phyloP scores from a whole-genome alignment of 2,888 invertebrate species.

The Nephrotoma flavescens region DNA sequence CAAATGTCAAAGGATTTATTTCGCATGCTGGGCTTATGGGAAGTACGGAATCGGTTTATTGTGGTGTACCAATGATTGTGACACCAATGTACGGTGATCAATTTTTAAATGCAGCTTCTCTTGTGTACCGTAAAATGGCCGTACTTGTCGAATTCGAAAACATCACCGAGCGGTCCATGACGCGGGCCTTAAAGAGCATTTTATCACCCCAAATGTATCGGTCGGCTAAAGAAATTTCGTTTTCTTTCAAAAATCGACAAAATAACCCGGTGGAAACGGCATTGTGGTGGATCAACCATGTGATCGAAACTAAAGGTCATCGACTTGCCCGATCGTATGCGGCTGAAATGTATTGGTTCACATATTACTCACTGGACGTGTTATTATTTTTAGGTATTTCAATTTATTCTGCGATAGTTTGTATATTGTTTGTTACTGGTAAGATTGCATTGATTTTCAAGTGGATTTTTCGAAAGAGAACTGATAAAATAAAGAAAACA shows the following conservation, averaged over 20 bases:
- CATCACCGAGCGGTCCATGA: slow-evolving; percentile 35
- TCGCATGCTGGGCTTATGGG: slow-evolving; percentile 59
- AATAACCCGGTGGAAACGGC: slow-evolving; percentile 39
- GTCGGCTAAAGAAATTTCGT: slow-evolving; percentile 32
- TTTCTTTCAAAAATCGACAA: slow-evolving; percentile 36
- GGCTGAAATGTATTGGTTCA: slow-evolving; percentile 32
- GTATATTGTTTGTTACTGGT: neutral
- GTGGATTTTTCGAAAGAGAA: neutral
- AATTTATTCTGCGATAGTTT: neutral
- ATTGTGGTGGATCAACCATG: slow-evolving; percentile 48
- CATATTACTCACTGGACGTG: slow-evolving; percentile 35
- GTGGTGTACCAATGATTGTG: slow-evolving; percentile 45
- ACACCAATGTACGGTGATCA: slow-evolving; percentile 55
- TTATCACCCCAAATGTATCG: slow-evolving; percentile 16
- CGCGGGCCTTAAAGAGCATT: slow-evolving; percentile 30
- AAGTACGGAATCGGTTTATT: slow-evolving; percentile 44
- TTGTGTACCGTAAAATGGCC: slow-evolving; percentile 37
- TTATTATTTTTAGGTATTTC: slow-evolving; percentile 13
- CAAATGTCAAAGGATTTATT: slow-evolving; percentile 47
- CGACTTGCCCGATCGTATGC: slow-evolving; percentile 32
- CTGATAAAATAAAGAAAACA: neutral
- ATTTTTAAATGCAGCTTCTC: slow-evolving; percentile 37
- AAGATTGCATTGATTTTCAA: neutral
- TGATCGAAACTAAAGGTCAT: slow-evolving; percentile 38
- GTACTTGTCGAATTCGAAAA: slow-evolving; percentile 32